phyloP scores from a whole-genome alignment of 2,888 invertebrate species.

The Drosophila subsilvestris region DNA sequence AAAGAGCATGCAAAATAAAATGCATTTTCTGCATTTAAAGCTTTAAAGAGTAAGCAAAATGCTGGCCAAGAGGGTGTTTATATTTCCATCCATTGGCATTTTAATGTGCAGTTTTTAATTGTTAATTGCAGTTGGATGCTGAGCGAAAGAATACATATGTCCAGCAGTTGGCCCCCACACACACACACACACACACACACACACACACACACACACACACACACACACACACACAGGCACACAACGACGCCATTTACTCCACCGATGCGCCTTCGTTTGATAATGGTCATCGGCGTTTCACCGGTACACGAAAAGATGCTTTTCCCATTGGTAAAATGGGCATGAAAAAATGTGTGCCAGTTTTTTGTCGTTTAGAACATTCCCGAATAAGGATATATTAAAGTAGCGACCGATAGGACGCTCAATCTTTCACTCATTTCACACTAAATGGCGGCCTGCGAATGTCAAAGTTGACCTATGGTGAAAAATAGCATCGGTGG shows the following conservation, averaged over 20 bases:
- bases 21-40: slow-evolving; percentile 22
- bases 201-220: not conserved
- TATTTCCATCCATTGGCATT: slow-evolving; percentile 28
- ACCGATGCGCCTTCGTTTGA: too few relatives aligned
- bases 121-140: slow-evolving; percentile 52
- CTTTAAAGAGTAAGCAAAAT: slow-evolving; percentile 2
- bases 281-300: not conserved
- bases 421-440: too few relatives aligned
- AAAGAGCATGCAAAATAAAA: slow-evolving; percentile 8
- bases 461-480: not conserved
- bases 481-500: not conserved
- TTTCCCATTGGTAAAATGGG: not conserved
- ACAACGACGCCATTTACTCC: not conserved
- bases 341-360: too few relatives aligned
- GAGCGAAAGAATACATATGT: slow-evolving; percentile 19
- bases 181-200: not conserved
- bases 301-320: not conserved
- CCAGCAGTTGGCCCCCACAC: slow-evolving; percentile 10
- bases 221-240: not conserved
- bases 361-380: not conserved
- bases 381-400: too few relatives aligned
- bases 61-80: not conserved
- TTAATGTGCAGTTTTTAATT: slow-evolving; percentile 72
- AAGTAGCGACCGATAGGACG: too few relatives aligned
- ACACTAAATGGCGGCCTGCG: too few relatives aligned